Evolutionary conservation across 1,140 invertebrate species (phyloP), one percentile per base, ranked within the genome.

Genomic region (Brachystomella parvula): DNA sequence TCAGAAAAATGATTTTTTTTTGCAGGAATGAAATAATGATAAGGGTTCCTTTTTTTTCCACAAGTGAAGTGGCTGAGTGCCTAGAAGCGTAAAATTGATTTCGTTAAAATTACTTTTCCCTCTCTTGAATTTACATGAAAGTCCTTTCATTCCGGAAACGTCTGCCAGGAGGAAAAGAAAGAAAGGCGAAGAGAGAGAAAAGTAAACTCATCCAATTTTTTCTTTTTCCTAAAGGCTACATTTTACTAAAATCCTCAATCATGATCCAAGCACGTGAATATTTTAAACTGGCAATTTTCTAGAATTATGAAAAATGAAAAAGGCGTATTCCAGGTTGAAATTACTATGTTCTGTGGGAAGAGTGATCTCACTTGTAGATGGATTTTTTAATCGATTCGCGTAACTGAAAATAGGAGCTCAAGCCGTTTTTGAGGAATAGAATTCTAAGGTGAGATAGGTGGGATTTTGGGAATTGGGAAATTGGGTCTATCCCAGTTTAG

Each of bases 91-190:
- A 53, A 9, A 53, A 53, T 53, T 53, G 9, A 53, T 9, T 53
- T 53, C 12, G 3, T 17, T 15, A 26, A 24, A 53, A 53, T 26
- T 53, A 9, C 21, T 53, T n/a, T n/a, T n/a, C n/a, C n/a, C 24
- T 53, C 49, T 26, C 49, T 53, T 53, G 24, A 53, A 9, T 24
- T 53, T 53, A 24, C 49, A 53, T 53, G 24, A 24, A 53, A 53
- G 24, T 15, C 49, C 15, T 15, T 24, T 53, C 49, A 19, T 53
- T 3, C 24, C 3, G 49, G 24, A 24, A 26, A 53, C 12, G 24
- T 15, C 24, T 53, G 12, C 12, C 49, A 12, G 24, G 49, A 53
- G 49, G 49, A 26, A 24, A 15, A 24, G 21, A 26, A 53, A 53
- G 3, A 24, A 24, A 12, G 49, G 21, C 9, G 49, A 24, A 53